Evolutionary conservation across 2,888 invertebrate genomes (phyloP), one percentile per base, ranked within the genome.

Genomic region (Pandemis heparana): DNA sequence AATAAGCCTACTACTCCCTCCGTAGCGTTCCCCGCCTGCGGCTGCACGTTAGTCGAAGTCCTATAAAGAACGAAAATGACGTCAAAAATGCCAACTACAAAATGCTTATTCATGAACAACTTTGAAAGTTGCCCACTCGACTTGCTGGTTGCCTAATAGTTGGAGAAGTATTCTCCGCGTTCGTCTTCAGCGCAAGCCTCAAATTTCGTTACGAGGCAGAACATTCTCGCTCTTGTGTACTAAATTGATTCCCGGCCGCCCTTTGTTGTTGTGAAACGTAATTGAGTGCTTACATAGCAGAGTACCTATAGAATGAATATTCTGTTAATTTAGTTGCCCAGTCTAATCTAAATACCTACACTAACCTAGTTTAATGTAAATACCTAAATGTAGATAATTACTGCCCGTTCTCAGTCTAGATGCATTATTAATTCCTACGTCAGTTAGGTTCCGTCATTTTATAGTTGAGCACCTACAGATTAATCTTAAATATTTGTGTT

Each of bases 201-300:
- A 74, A 56, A 70, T 74, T 74, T 74, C 70, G 60, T 74, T 74
- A 74, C 61, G 69, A 69, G 48, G 63, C 18, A 43, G 70, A 73
- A 64, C 69, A 74, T 64, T 70, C 74, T 39, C 69, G 74, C 70
- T 80, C 82, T 83, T 81, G 79, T 81, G 78, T 79, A 80, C 81
- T 79, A 84, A 85, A 86, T 85, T 85, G 83, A 84, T 85, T 84
- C 80, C 77, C 75, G 78, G 76, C 81, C 73, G 79, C 77, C 82
- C 82, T 86, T 85, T 85, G 85, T 84, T 81, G 80, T 80, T 80
- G 77, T 78, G 79, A 77, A 80, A 79, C 80, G 82, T 83, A 84
- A 84, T 83, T 76, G 83, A 82, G 78, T 80, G 65, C 73, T 83
- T 81, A 79, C 79, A 80, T 81, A 82, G 81, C 79, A 65, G 56